Percentiles rank a stretch among this genome's conserved stretches.
phyloP scores from a whole-genome alignment of 2,888 invertebrate species.

The Tipula confusa region DNA sequence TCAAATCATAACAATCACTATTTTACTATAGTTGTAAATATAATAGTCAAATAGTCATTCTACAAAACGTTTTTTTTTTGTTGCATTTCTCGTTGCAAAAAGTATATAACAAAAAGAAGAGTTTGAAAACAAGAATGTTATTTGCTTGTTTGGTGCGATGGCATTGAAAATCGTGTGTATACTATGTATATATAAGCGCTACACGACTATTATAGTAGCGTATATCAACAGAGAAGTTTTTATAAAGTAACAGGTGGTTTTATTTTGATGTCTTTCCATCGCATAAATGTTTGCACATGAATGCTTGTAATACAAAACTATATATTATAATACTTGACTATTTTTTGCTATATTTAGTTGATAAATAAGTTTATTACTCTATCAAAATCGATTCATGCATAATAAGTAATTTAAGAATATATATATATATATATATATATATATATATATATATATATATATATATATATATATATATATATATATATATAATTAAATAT shows the following conservation, averaged over 20 bases:
- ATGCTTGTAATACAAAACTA: background rate
- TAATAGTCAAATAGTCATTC: slow-evolving; percentile 12
- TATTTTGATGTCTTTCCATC: background rate
- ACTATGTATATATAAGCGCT: background rate
- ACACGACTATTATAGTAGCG: background rate
- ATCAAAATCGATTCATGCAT: too few species aligned
- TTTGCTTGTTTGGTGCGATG: background rate
- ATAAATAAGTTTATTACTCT: background rate
- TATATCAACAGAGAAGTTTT: background rate
- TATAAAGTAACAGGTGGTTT: background rate
- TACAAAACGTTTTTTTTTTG: background rate
- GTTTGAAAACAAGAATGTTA: background rate
- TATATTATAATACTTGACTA: background rate
- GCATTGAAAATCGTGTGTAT: background rate
- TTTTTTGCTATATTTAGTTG: background rate
- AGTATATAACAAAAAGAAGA: background rate
- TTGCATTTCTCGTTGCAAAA: background rate
- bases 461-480: too few species aligned
- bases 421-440: too few species aligned
- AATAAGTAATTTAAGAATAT: too few species aligned
- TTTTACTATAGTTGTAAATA: background rate
- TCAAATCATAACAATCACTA: background rate
- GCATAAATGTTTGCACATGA: background rate
- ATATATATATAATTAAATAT: too few species aligned
- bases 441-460: too few species aligned